Evolutionary conservation across 2,888 invertebrate species (phyloP), one percentile per base, ranked within the genome.

Genomic region (Xylocampa areola): DNA sequence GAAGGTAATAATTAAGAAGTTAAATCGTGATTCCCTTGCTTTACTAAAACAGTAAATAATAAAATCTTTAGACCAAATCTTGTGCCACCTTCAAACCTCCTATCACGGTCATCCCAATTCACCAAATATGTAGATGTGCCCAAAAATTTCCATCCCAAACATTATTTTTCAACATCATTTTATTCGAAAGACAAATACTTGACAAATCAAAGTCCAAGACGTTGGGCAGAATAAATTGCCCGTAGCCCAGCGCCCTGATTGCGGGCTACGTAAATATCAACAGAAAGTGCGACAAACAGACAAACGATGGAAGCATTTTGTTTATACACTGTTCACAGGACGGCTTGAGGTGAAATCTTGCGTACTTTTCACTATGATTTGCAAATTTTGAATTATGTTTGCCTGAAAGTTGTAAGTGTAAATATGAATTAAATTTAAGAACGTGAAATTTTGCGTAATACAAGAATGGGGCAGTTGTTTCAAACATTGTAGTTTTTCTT

Each of bases 131-230:
- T n/a, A n/a, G n/a, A n/a, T n/a, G n/a, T 29, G 17, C 16, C 17
- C 25, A 40, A 52, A 49, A 47, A 52, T 54, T 65, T 50, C 43
- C 51, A 68, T 65, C 37, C 37, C 35, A 43, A 27, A 53, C 54
- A 68, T 47, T 62, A 64, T 77, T 71, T 73, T 74, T 76, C 60
- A n/a, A n/a, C n/a, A n/a, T n/a, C n/a, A 58, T 63, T 66, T 73
- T 68, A 73, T 70, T 55, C 51, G 51, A 73, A 80, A 80, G 73
- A 73, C 76, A 81, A 81, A 76, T 77, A 76, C 67, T 61, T 76
- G 54, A 77, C 77, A 81, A 82, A 81, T 81, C 83, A 73, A 73
- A 67, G 69, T 59, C 64, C 73, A 75, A 74, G 73, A 78, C 76
- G 78, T 70, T 79, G 82, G 80, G 73, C 76, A 68, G 77, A 76